Evolutionary conservation across 2,113 vertebrate genomes (phyloP), one percentile per base, ranked within the genome.

Genomic region (Myocastor coypus): DNA sequence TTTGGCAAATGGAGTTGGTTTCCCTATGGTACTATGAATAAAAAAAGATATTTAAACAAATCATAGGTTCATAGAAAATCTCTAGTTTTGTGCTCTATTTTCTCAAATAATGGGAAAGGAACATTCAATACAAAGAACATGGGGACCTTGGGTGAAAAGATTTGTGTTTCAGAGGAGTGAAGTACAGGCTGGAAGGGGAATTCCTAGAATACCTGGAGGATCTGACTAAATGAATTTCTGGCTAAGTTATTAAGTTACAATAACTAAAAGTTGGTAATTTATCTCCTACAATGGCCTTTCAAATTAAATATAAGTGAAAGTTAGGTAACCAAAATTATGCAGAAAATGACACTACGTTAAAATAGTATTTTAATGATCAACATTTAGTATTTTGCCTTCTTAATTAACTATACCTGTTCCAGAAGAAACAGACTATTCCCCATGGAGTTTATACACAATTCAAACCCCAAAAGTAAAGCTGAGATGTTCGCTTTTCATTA

Each of bases 41-140:
- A 98, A 98, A 98, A 97, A 97, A 96, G 93, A 89, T 73, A 85
- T 98, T 98, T 98, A 88, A 97, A 96, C 82, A 97, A 98, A 97
- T 94, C 86, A 89, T 9, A 0, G 42, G 57, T 86, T 96, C 94
- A 94, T 88, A 97, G 96, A 77, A 97, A 98, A 96, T 63, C 87
- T 96, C 89, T 96, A 96, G 96, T 97, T 98, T 97, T 96, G 66
- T 81, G 34, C 85, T 94, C 95, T 94, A 87, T 98, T 98, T 98
- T 98, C 95, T 93, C 83, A 95, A 95, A 96, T 97, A 98, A 98
- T 97, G 89, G 97, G 94, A 98, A 98, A 98, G 96, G 87, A 96
- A 95, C 80, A 89, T 95, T 95, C 95, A 96, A 82, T 96, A 97
- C 94, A 89, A 96, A 96, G 93, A 97, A 91, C 42, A 83, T 17